Evolutionary conservation across 2,797 vertebrate genomes (phyloP).

Genomic region (Dendrocincla fuliginosa): DNA sequence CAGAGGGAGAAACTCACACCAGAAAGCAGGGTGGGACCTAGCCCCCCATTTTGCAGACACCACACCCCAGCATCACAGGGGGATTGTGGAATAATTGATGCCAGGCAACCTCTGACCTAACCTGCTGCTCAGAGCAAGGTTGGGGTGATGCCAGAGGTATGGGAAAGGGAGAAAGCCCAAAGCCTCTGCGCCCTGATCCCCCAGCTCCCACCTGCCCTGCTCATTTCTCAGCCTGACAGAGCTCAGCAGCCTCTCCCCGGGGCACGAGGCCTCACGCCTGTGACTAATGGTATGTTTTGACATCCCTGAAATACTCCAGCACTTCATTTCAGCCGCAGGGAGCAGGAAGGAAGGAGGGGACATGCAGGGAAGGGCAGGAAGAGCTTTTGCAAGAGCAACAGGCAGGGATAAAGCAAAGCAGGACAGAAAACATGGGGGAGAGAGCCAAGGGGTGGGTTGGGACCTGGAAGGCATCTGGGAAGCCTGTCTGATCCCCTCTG

Average conservation of each 20-base stretch:
- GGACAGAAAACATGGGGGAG: not conserved
- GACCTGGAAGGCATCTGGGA: not conserved
- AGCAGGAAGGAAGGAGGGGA: conserved; percentile 45
- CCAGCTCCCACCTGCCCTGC: not conserved
- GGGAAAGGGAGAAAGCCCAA: not conserved
- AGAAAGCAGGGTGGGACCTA: not conserved
- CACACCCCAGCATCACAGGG: not conserved
- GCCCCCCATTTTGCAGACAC: not conserved
- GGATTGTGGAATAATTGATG: accelerated
- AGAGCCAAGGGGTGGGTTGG: accelerated
- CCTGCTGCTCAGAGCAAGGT: not conserved
- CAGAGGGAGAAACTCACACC: not conserved
- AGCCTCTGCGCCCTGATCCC: accelerated
- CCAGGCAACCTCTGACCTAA: not conserved
- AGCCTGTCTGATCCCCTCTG: not conserved
- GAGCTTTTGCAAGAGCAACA: not conserved
- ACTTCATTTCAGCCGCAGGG: conserved; percentile 29
- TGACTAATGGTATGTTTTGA: conserved; percentile 66
- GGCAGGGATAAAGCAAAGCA: not conserved
- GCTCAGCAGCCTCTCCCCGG: conserved; percentile 35
- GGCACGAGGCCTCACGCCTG: conserved; percentile 4
- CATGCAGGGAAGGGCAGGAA: not conserved
- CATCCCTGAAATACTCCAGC: conserved; percentile 64
- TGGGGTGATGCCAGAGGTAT: not conserved
- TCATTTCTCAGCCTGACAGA: conserved; percentile 2